These are phyloP conservation scores for Platerodrilus igneus DNA, from an alignment of 2,888 invertebrate genomes.

Conservation along the genomic window DNA sequence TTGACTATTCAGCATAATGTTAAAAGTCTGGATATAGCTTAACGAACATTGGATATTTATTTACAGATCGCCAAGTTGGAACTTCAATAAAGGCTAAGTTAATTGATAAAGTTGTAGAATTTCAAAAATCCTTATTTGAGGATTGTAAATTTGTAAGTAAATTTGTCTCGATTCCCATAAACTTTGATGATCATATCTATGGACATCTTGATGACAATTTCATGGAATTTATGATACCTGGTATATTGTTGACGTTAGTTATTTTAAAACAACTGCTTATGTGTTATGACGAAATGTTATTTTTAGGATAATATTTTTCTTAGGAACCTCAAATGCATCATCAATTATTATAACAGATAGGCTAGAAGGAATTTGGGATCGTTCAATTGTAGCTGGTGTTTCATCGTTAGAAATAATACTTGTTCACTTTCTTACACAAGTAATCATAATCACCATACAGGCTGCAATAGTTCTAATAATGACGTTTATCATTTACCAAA, in stretches of 20 bases:
- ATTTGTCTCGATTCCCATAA: conserved; percentile 58
- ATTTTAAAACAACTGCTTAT: not conserved
- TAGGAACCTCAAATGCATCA: conserved; percentile 79
- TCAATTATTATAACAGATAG: conserved; percentile 76
- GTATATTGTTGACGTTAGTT: conserved; percentile 75
- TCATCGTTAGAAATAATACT: conserved; percentile 72
- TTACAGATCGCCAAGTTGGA: conserved; percentile 78
- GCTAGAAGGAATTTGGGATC: conserved; percentile 80
- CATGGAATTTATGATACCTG: conserved; percentile 79
- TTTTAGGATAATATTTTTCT: conserved; percentile 75
- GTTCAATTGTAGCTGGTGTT: conserved; percentile 82
- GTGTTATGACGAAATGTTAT: not conserved
- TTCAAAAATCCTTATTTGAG: conserved; percentile 58
- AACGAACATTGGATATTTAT: too few species aligned
- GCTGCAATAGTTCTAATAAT: conserved; percentile 57
- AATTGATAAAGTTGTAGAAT: conserved; percentile 62
- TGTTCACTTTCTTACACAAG: conserved; percentile 74
- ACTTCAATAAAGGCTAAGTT: conserved; percentile 66
- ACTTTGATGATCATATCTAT: conserved; percentile 66
- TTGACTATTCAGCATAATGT: too few species aligned
- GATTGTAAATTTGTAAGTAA: conserved; percentile 60
- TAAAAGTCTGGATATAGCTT: too few species aligned
- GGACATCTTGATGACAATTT: conserved; percentile 66
- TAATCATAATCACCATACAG: conserved; percentile 69
- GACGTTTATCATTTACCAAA: conserved; percentile 57